Base-by-base conservation (phyloP, 2,113 vertebrate species). In the Geococcyx californianus region DNA sequence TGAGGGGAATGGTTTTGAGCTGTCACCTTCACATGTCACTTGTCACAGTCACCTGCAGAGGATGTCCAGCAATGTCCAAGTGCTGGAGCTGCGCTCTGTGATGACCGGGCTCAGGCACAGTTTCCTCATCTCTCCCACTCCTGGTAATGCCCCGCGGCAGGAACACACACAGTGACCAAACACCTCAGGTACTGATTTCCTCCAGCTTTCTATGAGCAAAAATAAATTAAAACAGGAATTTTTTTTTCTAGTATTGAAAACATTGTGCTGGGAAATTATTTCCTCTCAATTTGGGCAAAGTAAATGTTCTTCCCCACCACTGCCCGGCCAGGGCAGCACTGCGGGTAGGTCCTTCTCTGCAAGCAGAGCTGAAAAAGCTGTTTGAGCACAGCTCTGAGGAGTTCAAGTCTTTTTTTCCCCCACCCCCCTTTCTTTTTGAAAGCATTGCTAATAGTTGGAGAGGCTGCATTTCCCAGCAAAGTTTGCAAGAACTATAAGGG, bases 301-400 rank as follows among this genome's bases (percentile, higher is more conserved):
- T 8, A 44, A 55, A 45, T 10, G 16, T 4, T 33, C 11, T n/a
- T 49, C n/a, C 31, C 34, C 40, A 14, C 24, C 60, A 25, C 12
- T 1, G 2, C 3, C 29, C 6, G 1, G 58, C 11, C 1, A 1
- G 24, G 33, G 20, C n/a, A 52, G 52, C 2, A 0, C 40, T 13
- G 45, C 7, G 3, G 4, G 38, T 18, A 59, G 18, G 33, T 21
- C 31, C 26, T 68, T 54, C 91, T 62, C 47, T 5, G 59, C 49
- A 10, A 73, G 44, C 1, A 0, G 63, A 77, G 64, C 40, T 44
- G 45, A 40, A 70, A 69, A 81, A 74, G 36, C 59, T 23, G 44
- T n/a, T 55, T 80, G 85, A 84, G 45, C 25, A 3, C 5, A 2
- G 23, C 38, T 62, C 25, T 10, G 21, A 16, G 55, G 25, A 59